Percentiles rank a stretch among this genome's conserved stretches.
Conservation (phyloP, 2,797 vertebrate genomes). For the Sarcoramphus papa region DNA sequence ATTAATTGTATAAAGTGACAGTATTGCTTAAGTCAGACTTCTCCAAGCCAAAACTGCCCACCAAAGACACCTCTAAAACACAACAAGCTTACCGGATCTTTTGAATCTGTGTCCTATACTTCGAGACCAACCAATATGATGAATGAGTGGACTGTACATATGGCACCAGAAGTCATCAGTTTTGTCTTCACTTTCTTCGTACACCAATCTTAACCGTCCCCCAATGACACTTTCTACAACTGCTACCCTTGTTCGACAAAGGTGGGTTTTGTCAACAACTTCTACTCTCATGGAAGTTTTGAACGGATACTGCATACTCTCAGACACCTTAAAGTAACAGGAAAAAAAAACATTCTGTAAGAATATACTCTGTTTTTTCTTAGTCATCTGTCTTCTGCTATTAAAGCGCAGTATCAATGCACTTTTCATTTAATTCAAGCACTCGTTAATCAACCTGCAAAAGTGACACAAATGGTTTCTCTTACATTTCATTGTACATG, state of each 20-base stretch:
- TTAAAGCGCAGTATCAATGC: background rate
- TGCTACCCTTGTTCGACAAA: slow-evolving; percentile 94
- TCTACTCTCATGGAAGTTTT: slow-evolving; percentile 97
- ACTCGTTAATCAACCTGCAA: background rate
- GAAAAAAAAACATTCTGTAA: background rate
- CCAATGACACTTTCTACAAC: slow-evolving; percentile 94
- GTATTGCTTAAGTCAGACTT: background rate
- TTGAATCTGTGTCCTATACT: slow-evolving; percentile 98
- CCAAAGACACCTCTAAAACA: background rate
- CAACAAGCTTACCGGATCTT: slow-evolving; percentile 84
- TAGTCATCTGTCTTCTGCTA: background rate
- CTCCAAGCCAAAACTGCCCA: background rate
- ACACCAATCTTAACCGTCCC: slow-evolving; percentile 90
- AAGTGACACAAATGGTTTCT: background rate
- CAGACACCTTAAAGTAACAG: slow-evolving; percentile 82
- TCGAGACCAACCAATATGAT: slow-evolving; percentile 95
- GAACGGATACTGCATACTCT: slow-evolving; percentile 95
- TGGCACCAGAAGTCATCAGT: slow-evolving; percentile 99
- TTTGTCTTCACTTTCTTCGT: slow-evolving; percentile 94
- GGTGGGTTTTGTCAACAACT: slow-evolving; percentile 97
- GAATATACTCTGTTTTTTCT: background rate
- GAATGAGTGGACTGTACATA: slow-evolving; percentile 96
- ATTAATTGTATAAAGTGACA: background rate
- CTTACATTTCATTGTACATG: background rate
- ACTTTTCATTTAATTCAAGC: background rate